Percentiles rank a stretch among this genome's conserved stretches.
Evolutionary conservation across 2,113 vertebrate species (phyloP).

Genomic region (Corapipo altera): DNA sequence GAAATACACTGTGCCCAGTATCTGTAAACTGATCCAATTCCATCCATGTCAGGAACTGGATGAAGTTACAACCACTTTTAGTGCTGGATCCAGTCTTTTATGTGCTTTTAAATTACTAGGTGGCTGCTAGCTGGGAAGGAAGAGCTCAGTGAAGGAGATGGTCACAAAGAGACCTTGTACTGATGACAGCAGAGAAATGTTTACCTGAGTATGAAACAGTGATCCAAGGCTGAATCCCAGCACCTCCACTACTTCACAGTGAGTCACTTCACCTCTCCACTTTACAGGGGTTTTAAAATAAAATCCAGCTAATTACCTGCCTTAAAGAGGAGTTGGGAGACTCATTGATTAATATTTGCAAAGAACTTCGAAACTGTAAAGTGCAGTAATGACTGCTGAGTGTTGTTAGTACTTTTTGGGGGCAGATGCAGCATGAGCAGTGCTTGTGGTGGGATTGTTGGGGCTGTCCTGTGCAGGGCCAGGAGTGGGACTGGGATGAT

Average conservation of each 20-base stretch:
- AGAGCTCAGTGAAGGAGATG: background rate
- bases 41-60: background rate
- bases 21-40: background rate
- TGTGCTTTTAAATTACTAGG: background rate
- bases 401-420: background rate
- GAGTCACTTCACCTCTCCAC: background rate
- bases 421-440: background rate
- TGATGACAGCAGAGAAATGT: background rate
- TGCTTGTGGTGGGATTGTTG: background rate
- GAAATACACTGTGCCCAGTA: background rate
- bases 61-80: background rate
- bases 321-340: background rate
- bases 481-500: background rate
- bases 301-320: background rate
- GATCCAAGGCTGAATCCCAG: background rate
- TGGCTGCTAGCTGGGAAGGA: background rate
- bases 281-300: background rate
- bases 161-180: background rate
- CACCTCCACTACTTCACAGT: background rate
- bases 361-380: background rate
- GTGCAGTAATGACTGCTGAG: background rate
- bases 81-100: background rate
- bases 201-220: background rate
- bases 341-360: constrained; percentile 36
- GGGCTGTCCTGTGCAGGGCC: background rate